phyloP scores from a whole-genome alignment of 2,888 invertebrate genomes.

The Hypolimnas misippus region DNA sequence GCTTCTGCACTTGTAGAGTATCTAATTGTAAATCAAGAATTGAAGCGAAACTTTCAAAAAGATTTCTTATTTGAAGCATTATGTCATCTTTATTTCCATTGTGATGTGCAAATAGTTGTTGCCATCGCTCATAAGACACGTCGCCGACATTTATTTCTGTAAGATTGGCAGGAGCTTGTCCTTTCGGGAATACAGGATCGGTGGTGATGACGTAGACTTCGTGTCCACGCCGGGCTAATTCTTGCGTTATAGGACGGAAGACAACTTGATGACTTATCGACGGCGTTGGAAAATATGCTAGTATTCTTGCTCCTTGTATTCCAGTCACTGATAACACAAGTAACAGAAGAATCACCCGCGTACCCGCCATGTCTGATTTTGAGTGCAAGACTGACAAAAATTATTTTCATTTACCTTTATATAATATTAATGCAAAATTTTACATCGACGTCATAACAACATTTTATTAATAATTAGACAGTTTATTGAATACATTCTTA shows the following conservation, averaged over 20 bases:
- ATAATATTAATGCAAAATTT: neutral
- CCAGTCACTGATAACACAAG: conserved; percentile 8
- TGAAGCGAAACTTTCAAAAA: conserved; percentile 20
- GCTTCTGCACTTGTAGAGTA: conserved; percentile 34
- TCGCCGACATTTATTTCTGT: conserved; percentile 61
- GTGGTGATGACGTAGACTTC: conserved; percentile 61
- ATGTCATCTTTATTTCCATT: conserved; percentile 31
- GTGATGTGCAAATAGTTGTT: conserved; percentile 30
- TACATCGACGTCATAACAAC: neutral
- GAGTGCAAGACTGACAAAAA: neutral
- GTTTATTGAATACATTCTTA: neutral
- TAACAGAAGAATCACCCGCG: neutral
- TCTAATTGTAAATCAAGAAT: conserved; percentile 44
- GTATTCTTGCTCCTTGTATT: conserved; percentile 52
- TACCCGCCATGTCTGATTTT: conserved; percentile 4
- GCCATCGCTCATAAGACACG: conserved; percentile 54
- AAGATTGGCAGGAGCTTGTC: conserved; percentile 53
- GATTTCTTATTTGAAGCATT: conserved; percentile 30
- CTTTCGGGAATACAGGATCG: conserved; percentile 54
- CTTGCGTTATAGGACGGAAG: conserved; percentile 55
- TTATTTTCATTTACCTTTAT: neutral
- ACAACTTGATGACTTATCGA: conserved; percentile 57
- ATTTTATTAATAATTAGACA: neutral
- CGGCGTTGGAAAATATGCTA: conserved; percentile 57
- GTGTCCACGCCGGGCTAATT: conserved; percentile 62